These are phyloP conservation scores for Petrocephalus zakoni DNA, from an alignment of 2,113 vertebrate species.

Conservation along the genomic window DNA sequence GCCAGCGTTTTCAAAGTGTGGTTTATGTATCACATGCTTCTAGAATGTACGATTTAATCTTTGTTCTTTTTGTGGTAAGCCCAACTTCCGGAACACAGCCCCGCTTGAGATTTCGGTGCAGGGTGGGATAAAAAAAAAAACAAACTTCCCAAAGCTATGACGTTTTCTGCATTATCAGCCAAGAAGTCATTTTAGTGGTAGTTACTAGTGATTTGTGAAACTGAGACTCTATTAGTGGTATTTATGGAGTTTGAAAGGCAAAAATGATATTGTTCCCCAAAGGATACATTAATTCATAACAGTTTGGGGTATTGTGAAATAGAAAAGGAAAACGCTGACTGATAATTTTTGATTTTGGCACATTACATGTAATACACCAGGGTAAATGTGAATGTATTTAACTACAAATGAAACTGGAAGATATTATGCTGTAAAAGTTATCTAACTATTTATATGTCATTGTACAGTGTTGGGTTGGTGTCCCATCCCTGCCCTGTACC, in stretches of 20 bases:
- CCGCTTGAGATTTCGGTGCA: background rate
- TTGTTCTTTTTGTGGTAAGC: background rate
- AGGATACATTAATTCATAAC: conserved; percentile 56
- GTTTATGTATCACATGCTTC: background rate
- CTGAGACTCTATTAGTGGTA: conserved; percentile 64
- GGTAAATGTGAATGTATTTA: conserved; percentile 62
- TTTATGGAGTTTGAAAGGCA: conserved; percentile 66
- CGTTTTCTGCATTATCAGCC: conserved; percentile 38
- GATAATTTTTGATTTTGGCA: conserved; percentile 53
- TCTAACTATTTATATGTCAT: background rate
- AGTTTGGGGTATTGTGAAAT: conserved; percentile 59
- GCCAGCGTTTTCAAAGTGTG: background rate
- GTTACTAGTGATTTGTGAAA: conserved; percentile 62
- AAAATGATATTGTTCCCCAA: conserved; percentile 51
- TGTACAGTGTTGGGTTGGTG: background rate
- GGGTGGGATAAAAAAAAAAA: conserved; percentile 45
- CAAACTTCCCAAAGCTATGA: conserved; percentile 11
- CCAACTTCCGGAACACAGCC: background rate
- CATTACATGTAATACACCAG: conserved; percentile 58
- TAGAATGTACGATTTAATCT: background rate
- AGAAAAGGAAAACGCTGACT: conserved; percentile 58
- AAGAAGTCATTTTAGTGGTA: conserved; percentile 60
- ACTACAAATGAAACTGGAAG: background rate
- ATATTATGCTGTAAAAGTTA: background rate
- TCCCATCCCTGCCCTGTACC: too few relatives aligned